These are phyloP conservation scores for Rachycentron canadum DNA, from an alignment of 2,797 vertebrate genomes.

Conservation along the genomic window DNA sequence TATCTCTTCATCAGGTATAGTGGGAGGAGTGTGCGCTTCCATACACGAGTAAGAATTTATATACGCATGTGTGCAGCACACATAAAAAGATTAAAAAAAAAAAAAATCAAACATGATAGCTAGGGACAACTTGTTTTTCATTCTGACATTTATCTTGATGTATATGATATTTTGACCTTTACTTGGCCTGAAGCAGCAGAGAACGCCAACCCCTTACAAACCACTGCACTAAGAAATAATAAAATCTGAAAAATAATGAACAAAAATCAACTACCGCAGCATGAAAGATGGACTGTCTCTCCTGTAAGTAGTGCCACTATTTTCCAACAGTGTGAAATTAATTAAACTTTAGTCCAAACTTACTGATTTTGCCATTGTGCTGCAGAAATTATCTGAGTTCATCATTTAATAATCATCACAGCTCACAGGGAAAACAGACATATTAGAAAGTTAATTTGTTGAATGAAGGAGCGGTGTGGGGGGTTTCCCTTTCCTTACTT, in stretches of 20 bases:
- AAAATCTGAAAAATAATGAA: slow-evolving; percentile 3
- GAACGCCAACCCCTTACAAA: not conserved
- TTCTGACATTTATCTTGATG: not conserved
- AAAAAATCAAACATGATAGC: not conserved
- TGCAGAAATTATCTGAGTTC: not conserved
- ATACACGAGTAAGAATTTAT: slow-evolving; percentile 1
- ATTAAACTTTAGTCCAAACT: not conserved
- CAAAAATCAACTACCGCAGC: not conserved
- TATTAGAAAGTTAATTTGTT: not conserved
- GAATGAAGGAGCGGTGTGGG: no score
- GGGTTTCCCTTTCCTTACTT: not conserved
- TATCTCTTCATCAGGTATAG: slow-evolving; percentile 7
- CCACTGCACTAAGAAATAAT: not conserved
- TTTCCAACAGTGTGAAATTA: not conserved
- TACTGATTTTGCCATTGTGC: not conserved
- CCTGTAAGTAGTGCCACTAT: not conserved
- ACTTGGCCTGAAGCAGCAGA: not conserved
- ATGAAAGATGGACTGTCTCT: slow-evolving; percentile 13
- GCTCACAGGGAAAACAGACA: not conserved
- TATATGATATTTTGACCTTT: not conserved
- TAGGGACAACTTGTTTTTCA: not conserved
- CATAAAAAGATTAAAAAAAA: not conserved
- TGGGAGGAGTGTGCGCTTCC: not conserved
- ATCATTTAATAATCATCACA: not conserved
- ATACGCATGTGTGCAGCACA: not conserved